These are phyloP conservation scores for Halesus radiatus DNA, from an alignment of 1,140 invertebrate species.

Conservation along the genomic window DNA sequence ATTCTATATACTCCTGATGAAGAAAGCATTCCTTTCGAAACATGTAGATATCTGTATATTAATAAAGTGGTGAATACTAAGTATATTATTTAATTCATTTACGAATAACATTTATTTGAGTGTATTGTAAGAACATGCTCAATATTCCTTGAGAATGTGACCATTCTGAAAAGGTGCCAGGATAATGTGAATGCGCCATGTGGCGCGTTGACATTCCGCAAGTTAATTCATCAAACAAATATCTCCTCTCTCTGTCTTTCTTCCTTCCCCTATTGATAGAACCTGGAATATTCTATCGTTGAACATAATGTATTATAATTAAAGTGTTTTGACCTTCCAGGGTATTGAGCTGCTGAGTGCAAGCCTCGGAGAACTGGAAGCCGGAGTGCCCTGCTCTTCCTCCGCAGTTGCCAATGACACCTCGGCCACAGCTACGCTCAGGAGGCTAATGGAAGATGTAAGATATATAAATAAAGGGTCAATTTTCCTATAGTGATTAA, in stretches of 20 bases:
- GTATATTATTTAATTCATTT: too few species aligned
- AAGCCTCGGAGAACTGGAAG: constrained; percentile 75
- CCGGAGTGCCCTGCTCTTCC: constrained; percentile 75
- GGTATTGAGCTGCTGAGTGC: constrained; percentile 88
- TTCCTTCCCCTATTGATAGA: too few species aligned
- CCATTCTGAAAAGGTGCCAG: not conserved
- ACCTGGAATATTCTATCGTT: not conserved
- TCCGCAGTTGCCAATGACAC: constrained; percentile 72
- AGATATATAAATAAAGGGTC: too few species aligned
- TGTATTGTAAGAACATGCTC: too few species aligned
- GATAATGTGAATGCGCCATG: not conserved
- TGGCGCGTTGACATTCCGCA: not conserved
- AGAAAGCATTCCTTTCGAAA: too few species aligned
- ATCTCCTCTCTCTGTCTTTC: not conserved
- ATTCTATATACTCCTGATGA: too few species aligned
- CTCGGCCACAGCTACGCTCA: constrained; percentile 77
- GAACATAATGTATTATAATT: not conserved
- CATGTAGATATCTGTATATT: too few species aligned
- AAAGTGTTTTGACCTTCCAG: constrained; percentile 49
- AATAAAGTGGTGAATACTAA: too few species aligned
- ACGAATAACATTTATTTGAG: too few species aligned
- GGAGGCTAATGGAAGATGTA: constrained; percentile 85
- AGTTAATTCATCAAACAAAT: not conserved
- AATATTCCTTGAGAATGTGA: too few species aligned
- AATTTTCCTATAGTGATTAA: too few species aligned